Evolutionary conservation across 2,888 invertebrate genomes (phyloP), one percentile per base, ranked within the genome.

Genomic region (Nineta flava): DNA sequence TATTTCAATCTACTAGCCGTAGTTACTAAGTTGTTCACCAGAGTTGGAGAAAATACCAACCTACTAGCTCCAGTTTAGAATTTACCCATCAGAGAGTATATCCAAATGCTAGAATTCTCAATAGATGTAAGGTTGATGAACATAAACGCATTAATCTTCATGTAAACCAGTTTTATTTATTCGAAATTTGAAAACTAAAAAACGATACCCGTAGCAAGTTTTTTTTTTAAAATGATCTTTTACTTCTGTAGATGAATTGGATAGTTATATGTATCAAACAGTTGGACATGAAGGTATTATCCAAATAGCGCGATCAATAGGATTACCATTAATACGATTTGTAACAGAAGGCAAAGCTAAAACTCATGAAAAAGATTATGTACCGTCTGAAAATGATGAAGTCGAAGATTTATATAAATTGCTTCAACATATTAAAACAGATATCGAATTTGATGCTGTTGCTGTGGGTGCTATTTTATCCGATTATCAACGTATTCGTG

Each of bases 251-350:
- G 87, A 87, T 76, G 95, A 95, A 67, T 65, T 93, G 60, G 95
- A 96, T 68, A 94, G 94, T 64, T 97, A 90, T 65, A 99, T 99
- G 99, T 99, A 96, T 65, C 99, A 99, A 74, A 95, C 95, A 47
- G 97, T 99, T 50, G 99, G 97, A 1, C 91, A 94, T 65, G 90
- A 95, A 72, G 93, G 91, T 15, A 84, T 99, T 55, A 83, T 84
- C 55, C 73, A 87, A 56, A 88, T 95, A 65, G 90, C 94, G 21
- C 85, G 92, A 65, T 96, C 99, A 2, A 87, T 96, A 83, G 87
- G 78, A 3, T 67, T 99, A 51, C 97, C 97, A 0, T 69, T 99
- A 47, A 97, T 85, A 67, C 76, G 91, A 53, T 79, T 83, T 58
- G 75, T 76, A 53, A 97, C 96, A 50, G 74, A 77, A 57, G 97